Evolutionary conservation across 1,140 invertebrate genomes (phyloP), one percentile per base, ranked within the genome.

Genomic region (Condylostylus longicornis): DNA sequence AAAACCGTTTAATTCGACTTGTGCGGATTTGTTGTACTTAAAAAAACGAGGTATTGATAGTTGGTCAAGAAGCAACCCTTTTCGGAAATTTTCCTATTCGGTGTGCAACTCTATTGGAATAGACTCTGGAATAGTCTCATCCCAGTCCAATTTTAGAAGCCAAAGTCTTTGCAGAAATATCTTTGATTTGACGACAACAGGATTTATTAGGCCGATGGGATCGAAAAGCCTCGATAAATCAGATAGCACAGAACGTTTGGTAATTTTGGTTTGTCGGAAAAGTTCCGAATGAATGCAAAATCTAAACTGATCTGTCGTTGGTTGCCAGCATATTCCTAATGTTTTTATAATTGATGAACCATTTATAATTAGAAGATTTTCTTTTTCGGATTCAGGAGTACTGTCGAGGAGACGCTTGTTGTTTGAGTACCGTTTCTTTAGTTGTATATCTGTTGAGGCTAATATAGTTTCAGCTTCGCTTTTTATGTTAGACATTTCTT

Each of bases 101-200:
- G 23, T 30, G 14, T 28, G 33, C 10, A 43, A 15, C 9, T 46
- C 17, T n/a, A 31, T 12, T n/a, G 54, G 49, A 9, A 60, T 14
- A 2, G 27, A 21, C 28, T 38, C n/a, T 27, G 40, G 42, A 30
- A 53, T 21, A 4, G 31, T n/a, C 10, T 55, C 46, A 42, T 55
- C 51, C 43, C 50, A 55, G 12, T 40, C 30, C 6, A 52, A n/a
- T 37, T 51, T 44, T 17, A 28, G 15, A 28, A 22, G 13, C 51
- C 51, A 56, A 34, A 55, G 14, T 19, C 41, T 17, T 41, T 57
- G 53, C 8, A 57, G 13, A 8, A 56, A 29, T 7, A 52, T 43
- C 35, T 63, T 64, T 0, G 46, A 42, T 14, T 31, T 30, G 2
- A 59, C 40, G 1, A 50, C 43, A 5, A 38, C 40, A 22, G 44